phyloP scores from a whole-genome alignment of 2,888 invertebrate genomes.

The Eustalomyia histrio region DNA sequence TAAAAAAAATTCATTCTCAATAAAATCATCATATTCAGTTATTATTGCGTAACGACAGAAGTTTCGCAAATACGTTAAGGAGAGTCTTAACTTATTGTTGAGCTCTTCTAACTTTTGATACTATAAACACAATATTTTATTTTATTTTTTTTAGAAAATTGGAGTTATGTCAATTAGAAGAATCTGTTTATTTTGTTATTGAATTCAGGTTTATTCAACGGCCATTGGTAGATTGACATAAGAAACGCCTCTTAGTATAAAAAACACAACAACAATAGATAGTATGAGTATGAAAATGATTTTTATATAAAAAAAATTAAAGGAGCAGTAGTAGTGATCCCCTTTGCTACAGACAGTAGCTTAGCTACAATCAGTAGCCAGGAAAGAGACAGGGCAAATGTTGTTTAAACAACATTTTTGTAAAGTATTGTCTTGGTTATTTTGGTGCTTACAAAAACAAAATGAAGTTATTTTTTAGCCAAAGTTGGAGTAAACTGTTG shows the following conservation, averaged over 20 bases:
- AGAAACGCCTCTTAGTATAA: constrained; percentile 49
- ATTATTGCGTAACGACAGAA: constrained; percentile 1
- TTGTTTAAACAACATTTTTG: constrained; percentile 43
- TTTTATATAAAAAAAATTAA: background rate
- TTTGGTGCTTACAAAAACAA: constrained; percentile 42
- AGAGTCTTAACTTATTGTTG: background rate
- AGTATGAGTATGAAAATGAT: background rate
- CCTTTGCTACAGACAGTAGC: constrained; percentile 59
- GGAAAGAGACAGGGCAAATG: constrained; percentile 57
- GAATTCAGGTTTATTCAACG: constrained; percentile 49
- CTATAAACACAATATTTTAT: background rate
- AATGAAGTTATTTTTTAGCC: constrained; percentile 40
- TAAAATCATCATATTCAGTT: background rate
- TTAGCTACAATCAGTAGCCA: constrained; percentile 54
- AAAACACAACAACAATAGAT: too few species aligned
- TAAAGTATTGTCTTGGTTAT: background rate
- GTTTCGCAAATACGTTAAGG: background rate
- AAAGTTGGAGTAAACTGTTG: constrained; percentile 13
- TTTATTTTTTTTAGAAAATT: constrained; percentile 15
- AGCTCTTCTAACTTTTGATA: constrained; percentile 9
- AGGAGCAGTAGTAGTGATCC: constrained; percentile 33
- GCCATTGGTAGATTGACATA: constrained; percentile 54
- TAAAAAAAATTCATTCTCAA: background rate
- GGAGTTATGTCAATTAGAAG: constrained; percentile 40
- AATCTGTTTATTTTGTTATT: background rate